These are phyloP conservation scores for Callaeas wilsoni DNA, from an alignment of 2,113 vertebrate species.

Conservation along the genomic window DNA sequence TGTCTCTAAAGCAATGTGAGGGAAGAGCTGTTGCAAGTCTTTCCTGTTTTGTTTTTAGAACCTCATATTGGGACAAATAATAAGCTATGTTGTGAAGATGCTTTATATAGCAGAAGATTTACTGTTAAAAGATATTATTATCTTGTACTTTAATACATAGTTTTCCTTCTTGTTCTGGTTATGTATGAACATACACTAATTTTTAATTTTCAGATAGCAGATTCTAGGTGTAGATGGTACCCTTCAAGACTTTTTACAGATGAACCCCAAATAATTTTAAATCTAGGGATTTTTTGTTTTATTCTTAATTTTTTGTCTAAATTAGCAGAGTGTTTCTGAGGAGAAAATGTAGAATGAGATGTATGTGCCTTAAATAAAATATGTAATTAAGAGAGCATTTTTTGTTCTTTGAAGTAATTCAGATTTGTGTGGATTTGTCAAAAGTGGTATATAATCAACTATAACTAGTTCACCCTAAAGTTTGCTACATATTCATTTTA, in stretches of 20 bases:
- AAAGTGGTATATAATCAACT: not conserved
- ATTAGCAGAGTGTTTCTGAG: not conserved
- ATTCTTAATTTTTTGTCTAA: not conserved
- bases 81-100: not conserved
- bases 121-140: not conserved
- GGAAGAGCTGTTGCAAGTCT: not conserved
- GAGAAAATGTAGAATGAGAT: not conserved
- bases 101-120: not conserved
- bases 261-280: not conserved
- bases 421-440: not conserved
- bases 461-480: not conserved
- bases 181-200: not conserved
- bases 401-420: not conserved
- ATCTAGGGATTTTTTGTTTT: not conserved
- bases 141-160: not conserved
- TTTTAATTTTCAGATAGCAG: not conserved
- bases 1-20: not conserved
- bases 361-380: slow-evolving; percentile 5
- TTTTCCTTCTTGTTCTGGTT: not conserved
- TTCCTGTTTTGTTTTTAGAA: not conserved
- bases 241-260: not conserved
- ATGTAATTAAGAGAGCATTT: not conserved
- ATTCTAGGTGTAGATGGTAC: not conserved
- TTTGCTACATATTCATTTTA: not conserved
- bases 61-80: not conserved